These are phyloP conservation scores for Rallus crepitans DNA, from an alignment of 2,797 vertebrate genomes.

Conservation along the genomic window DNA sequence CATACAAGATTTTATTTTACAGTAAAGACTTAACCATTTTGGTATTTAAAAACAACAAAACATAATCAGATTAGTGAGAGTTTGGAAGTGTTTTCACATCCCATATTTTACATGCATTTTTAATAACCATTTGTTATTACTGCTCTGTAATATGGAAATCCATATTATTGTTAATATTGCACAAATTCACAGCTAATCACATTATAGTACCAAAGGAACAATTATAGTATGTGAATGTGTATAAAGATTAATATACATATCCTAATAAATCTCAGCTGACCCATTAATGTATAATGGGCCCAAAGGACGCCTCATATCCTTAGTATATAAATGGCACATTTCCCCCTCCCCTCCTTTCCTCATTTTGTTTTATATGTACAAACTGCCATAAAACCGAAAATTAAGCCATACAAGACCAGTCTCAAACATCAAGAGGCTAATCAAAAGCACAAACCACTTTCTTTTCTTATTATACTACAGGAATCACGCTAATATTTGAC, in stretches of 20 bases:
- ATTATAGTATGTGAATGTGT: conserved; percentile 74
- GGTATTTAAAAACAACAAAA: conserved; percentile 51
- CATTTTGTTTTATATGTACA: conserved; percentile 69
- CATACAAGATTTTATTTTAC: background rate
- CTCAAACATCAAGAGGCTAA: conserved; percentile 77
- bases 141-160: conserved; percentile 65
- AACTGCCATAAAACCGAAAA: conserved; percentile 80
- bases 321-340: conserved; percentile 75
- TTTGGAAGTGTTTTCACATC: conserved; percentile 35
- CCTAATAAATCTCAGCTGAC: conserved; percentile 79
- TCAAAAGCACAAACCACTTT: conserved; percentile 73
- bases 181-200: conserved; percentile 78
- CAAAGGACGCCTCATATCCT: conserved; percentile 76
- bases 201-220: conserved; percentile 80
- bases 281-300: conserved; percentile 81
- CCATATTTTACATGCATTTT: conserved; percentile 70
- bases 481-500: conserved; percentile 56
- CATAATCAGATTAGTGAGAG: conserved; percentile 4
- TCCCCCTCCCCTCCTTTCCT: conserved; percentile 45
- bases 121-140: conserved; percentile 75
- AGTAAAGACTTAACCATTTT: background rate
- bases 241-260: conserved; percentile 82
- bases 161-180: conserved; percentile 78
- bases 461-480: conserved; percentile 65
- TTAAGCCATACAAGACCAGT: conserved; percentile 73